Evolutionary conservation across 2,888 invertebrate genomes (phyloP).

Genomic region (Nesidiocoris tenuis): DNA sequence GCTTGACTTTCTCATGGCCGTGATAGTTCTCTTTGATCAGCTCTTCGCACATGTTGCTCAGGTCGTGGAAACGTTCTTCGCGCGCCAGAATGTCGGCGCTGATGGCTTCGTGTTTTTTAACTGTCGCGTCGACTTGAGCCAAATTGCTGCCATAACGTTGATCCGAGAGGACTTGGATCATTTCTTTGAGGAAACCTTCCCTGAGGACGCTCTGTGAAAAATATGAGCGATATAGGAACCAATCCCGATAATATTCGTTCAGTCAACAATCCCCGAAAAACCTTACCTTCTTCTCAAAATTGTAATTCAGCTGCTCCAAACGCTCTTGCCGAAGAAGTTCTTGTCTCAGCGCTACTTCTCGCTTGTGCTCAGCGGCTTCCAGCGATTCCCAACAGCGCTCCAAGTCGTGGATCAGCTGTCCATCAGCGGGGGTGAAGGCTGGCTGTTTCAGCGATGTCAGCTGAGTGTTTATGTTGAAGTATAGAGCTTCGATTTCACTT

Average conservation of each 20-base stretch:
- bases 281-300: constrained; percentile 90
- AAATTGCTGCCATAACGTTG: constrained; percentile 87
- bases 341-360: constrained; percentile 88
- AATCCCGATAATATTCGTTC: not conserved
- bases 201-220: constrained; percentile 73
- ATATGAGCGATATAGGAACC: not conserved
- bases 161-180: constrained; percentile 92
- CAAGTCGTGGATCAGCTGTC: constrained; percentile 90
- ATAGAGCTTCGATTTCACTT: constrained; percentile 94
- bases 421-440: constrained; percentile 80
- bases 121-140: constrained; percentile 91
- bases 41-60: constrained; percentile 91
- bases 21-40: constrained; percentile 89
- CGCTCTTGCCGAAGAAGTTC: constrained; percentile 90
- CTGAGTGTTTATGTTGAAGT: constrained; percentile 94
- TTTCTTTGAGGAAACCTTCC: constrained; percentile 94
- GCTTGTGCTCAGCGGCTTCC: constrained; percentile 89
- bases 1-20: constrained; percentile 74
- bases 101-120: constrained; percentile 98
- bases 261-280: too few relatives aligned
- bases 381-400: constrained; percentile 91
- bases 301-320: constrained; percentile 90
- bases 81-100: constrained; percentile 84
- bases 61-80: constrained; percentile 90
- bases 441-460: constrained; percentile 91